phyloP scores from a whole-genome alignment of 2,113 vertebrate species.

The Lagopus leucura region DNA sequence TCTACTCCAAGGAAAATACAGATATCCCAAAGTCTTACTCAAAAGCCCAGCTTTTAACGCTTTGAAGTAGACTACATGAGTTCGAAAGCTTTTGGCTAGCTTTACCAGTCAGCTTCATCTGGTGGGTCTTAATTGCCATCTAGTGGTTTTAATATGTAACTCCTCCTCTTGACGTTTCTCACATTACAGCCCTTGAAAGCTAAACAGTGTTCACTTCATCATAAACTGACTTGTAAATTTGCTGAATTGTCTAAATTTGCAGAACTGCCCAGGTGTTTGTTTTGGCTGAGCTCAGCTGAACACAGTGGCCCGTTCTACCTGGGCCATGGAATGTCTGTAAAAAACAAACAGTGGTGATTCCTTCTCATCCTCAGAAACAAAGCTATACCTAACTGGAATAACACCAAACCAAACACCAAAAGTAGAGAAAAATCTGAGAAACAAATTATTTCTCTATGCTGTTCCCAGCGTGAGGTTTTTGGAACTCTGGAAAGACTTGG shows the following conservation, averaged over 20 bases:
- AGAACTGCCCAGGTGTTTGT: not conserved
- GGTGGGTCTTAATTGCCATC: constrained; percentile 49
- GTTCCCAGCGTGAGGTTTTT: not conserved
- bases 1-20: constrained; percentile 50
- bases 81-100: not conserved
- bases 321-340: not conserved
- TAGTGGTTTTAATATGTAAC: not conserved
- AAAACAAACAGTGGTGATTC: not conserved
- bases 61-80: not conserved
- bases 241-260: not conserved
- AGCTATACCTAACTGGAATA: not conserved
- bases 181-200: accelerated
- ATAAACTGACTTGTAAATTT: not conserved
- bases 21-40: not conserved
- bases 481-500: not conserved
- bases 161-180: not conserved
- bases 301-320: not conserved
- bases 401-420: not conserved
- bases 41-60: not conserved
- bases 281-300: not conserved
- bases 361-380: not conserved
- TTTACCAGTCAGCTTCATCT: accelerated
- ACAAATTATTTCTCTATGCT: accelerated
- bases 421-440: not conserved
- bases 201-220: not conserved